These are phyloP conservation scores for Montifringilla adamsi DNA, from an alignment of 2,113 vertebrate species.

Conservation along the genomic window DNA sequence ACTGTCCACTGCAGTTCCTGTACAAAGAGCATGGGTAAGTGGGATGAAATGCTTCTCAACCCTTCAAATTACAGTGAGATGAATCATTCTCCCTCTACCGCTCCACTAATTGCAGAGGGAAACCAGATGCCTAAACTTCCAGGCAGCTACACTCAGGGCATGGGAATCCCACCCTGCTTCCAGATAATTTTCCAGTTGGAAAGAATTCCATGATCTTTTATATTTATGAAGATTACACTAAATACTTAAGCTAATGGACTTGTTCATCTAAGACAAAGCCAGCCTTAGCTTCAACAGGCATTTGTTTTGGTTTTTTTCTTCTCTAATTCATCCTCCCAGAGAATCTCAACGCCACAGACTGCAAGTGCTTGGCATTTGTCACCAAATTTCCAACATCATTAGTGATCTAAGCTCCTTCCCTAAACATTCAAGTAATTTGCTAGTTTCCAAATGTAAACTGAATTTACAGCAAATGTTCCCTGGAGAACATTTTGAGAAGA, in stretches of 20 bases:
- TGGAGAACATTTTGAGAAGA: neutral
- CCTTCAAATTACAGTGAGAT: neutral
- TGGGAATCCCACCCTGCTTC: neutral
- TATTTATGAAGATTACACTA: neutral
- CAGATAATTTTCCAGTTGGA: neutral
- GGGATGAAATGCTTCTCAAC: neutral
- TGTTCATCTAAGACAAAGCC: neutral
- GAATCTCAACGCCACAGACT: neutral
- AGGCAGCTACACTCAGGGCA: neutral
- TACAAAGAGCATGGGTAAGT: neutral
- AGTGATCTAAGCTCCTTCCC: neutral
- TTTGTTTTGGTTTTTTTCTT: neutral
- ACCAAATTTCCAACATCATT: neutral
- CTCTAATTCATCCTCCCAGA: neutral
- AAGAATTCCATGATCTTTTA: neutral
- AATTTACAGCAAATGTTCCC: neutral
- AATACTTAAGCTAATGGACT: neutral
- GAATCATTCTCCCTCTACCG: neutral
- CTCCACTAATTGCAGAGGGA: conserved; percentile 18
- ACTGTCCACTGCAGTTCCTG: neutral
- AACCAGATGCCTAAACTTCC: conserved; percentile 27
- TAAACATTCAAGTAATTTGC: neutral
- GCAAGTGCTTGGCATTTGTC: neutral
- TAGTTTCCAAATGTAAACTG: neutral
- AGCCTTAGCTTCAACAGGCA: neutral